These are phyloP conservation scores for Danio aesculapii DNA, from an alignment of 2,797 vertebrate genomes.

Conservation along the genomic window DNA sequence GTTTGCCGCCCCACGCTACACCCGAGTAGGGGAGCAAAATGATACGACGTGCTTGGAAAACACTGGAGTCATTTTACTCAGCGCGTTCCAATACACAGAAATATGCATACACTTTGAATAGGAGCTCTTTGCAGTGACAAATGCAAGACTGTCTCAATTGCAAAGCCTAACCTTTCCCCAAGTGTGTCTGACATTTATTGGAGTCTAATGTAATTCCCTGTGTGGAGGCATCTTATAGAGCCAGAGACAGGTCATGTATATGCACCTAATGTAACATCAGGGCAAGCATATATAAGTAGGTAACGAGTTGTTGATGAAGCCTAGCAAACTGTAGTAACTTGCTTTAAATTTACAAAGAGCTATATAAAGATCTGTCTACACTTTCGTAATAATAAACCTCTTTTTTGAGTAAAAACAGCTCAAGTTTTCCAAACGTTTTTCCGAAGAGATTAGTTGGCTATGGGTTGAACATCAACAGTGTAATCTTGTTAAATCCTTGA, in stretches of 20 bases:
- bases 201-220: background rate
- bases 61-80: constrained; percentile 78
- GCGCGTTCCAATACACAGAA: constrained; percentile 70
- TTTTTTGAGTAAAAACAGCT: background rate
- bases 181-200: constrained; percentile 2
- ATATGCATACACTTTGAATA: constrained; percentile 47
- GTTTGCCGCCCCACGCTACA: constrained; percentile 74
- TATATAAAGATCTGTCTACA: too few species aligned
- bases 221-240: background rate
- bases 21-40: constrained; percentile 68
- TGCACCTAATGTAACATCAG: background rate
- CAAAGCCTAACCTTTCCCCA: constrained; percentile 44
- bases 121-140: background rate
- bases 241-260: constrained; percentile 32
- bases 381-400: background rate
- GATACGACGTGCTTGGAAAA: constrained; percentile 74
- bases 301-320: too few species aligned
- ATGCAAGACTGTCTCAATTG: constrained; percentile 52
- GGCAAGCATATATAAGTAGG: background rate
- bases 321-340: too few species aligned
- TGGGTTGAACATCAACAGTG: background rate
- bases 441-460: background rate
- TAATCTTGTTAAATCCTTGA: background rate
- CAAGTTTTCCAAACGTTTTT: too few species aligned
- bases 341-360: too few species aligned